Evolutionary conservation across 2,888 invertebrate genomes (phyloP), one percentile per base, ranked within the genome.

Genomic region (Acrocyrtus sp.): DNA sequence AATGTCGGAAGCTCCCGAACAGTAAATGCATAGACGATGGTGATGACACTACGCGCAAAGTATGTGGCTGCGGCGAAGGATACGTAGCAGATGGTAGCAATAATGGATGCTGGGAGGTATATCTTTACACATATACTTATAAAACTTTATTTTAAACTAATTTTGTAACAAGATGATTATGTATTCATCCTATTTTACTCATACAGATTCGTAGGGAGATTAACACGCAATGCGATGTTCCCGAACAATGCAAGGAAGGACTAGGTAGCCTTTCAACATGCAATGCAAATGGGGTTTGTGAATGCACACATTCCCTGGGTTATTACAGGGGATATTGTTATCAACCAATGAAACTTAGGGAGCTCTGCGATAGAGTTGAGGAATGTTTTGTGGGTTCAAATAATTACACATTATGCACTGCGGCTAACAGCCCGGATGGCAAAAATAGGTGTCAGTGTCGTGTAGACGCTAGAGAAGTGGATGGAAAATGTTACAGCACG

Each of bases 351-450:
- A 2, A 15, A 5, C 22, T 56, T 1, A 12, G 19, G 2, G 17
- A 60, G n/a, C 29, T 27, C n/a, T 72, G 72, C 45, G 22, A 47
- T 3, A 1, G 3, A 2, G 21, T 43, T 19, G 66, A 60, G 27
- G 43, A 72, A 22, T 72, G 72, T 41, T 48, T 29, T 12, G 47
- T 50, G 21, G 73, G 61, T 3, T 48, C 66, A 1, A 62, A 50
- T n/a, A 19, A 53, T 21, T 50, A 41, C 3, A 48, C 73, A 8
- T 5, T 29, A 3, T 73, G 73, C 45, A 8, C 21, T 26, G 17
- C 10, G 17, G 12, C 21, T 3, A 21, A 15, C 29, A 3, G 15
- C 3, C 3, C 15, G 0, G 39, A 39, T n/a, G 39, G 10, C 1
- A 1, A 19, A 1, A 47, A 12, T 22, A 54, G 56, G 15, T 73